Percentiles rank a stretch among this genome's conserved stretches.
Conservation (phyloP, 2,113 vertebrate genomes). For the Psilopogon haemacephalus region DNA sequence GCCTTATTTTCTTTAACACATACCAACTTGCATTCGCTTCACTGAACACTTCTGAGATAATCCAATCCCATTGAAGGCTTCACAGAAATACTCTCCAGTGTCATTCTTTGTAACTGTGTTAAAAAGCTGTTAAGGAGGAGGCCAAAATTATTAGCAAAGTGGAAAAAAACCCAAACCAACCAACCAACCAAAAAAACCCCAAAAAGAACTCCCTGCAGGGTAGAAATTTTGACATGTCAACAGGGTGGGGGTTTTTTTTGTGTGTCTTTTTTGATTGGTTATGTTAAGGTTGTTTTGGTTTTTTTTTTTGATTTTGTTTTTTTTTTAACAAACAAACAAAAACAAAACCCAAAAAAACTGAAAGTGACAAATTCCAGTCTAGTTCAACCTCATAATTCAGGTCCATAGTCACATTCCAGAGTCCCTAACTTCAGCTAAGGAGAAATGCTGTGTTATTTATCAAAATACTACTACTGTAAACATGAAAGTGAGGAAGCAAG, state of each 20-base stretch:
- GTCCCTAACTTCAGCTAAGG: background rate
- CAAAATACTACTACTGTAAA: background rate
- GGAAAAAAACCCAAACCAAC: no score
- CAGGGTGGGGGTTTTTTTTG: background rate
- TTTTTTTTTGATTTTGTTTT: background rate
- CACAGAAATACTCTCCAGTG: constrained; percentile 89
- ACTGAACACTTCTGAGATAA: constrained; percentile 82
- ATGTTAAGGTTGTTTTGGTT: background rate
- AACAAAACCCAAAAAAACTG: background rate
- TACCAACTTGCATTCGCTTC: constrained; percentile 85
- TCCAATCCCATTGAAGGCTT: constrained; percentile 87
- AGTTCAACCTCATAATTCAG: background rate
- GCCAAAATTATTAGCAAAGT: constrained; percentile 17
- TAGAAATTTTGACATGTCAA: background rate
- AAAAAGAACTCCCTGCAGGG: background rate
- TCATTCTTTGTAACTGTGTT: constrained; percentile 85
- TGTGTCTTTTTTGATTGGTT: background rate
- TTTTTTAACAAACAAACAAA: background rate
- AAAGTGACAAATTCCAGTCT: background rate
- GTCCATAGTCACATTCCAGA: background rate
- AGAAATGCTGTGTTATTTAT: background rate
- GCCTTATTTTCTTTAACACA: constrained; percentile 47
- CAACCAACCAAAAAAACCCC: no score
- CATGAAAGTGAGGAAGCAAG: background rate
- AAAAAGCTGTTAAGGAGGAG: constrained; percentile 80